Percentiles rank a stretch among this genome's conserved stretches.
Conservation (phyloP, 2,113 vertebrate species). For the Varanus komodoensis region DNA sequence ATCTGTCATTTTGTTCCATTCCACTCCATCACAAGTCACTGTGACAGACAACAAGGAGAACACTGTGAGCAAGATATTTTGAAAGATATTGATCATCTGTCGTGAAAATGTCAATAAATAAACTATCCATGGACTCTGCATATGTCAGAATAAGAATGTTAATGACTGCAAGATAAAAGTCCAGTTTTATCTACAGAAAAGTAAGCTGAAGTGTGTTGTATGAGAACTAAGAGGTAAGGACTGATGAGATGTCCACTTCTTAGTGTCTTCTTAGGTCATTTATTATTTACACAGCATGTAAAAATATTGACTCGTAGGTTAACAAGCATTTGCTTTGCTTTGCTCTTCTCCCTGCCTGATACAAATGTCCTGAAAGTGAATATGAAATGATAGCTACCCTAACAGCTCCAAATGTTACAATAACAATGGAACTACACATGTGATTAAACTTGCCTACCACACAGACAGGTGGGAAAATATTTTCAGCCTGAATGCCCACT, state of each 20-base stretch:
- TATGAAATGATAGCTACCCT: neutral
- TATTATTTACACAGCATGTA: neutral
- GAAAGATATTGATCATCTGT: conserved; percentile 18
- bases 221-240: neutral
- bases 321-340: neutral
- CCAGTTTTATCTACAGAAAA: neutral
- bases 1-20: neutral
- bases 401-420: neutral
- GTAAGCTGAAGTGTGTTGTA: neutral
- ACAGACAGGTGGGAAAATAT: neutral
- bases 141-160: conserved; percentile 10
- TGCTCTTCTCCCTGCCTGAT: neutral
- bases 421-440: neutral
- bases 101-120: conserved; percentile 25
- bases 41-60: neutral
- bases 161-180: neutral
- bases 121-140: neutral
- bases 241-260: neutral
- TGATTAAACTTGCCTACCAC: neutral
- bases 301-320: neutral
- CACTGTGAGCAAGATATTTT: neutral
- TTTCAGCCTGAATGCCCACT: neutral
- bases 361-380: neutral
- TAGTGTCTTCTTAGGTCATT: neutral
- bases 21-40: neutral